A percentile compares a stretch with the other conserved stretches of the same genome.
These are phyloP conservation scores for Ischnura elegans DNA, from an alignment of 2,888 invertebrate species.

Conservation along the genomic window DNA sequence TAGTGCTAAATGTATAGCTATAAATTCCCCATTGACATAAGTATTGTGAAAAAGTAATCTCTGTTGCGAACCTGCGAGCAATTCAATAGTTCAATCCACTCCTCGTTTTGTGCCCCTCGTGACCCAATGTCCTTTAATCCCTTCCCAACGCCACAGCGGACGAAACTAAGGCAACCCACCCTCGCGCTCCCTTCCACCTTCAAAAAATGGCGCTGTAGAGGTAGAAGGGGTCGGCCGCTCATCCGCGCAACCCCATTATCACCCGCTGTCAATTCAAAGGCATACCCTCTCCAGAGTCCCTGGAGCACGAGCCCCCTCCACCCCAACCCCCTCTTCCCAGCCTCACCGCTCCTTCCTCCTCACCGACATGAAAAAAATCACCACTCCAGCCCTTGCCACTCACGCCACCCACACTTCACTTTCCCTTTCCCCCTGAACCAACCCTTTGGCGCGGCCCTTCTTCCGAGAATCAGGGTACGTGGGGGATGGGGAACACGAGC, in stretches of 20 bases:
- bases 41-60: too few species aligned
- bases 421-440: not conserved
- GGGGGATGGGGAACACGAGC: not conserved
- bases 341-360: not conserved
- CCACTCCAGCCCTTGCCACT: not conserved
- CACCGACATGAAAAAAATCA: not conserved
- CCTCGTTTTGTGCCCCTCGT: too few species aligned
- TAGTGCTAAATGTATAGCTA: too few species aligned
- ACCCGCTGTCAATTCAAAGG: conserved; percentile 64
- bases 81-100: too few species aligned
- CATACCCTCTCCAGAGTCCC: conserved; percentile 33
- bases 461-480: not conserved
- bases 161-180: not conserved
- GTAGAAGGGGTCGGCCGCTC: conserved; percentile 28
- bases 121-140: not conserved
- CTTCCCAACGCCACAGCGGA: not conserved
- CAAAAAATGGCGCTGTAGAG: not conserved
- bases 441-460: not conserved
- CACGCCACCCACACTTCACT: not conserved
- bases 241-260: conserved; percentile 66
- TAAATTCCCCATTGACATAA: too few species aligned
- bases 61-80: too few species aligned
- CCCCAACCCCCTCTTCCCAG: not conserved
- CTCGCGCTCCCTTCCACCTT: not conserved
- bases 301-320: not conserved